Evolutionary conservation across 2,888 invertebrate species (phyloP).

Genomic region (Meandrusa payeni): DNA sequence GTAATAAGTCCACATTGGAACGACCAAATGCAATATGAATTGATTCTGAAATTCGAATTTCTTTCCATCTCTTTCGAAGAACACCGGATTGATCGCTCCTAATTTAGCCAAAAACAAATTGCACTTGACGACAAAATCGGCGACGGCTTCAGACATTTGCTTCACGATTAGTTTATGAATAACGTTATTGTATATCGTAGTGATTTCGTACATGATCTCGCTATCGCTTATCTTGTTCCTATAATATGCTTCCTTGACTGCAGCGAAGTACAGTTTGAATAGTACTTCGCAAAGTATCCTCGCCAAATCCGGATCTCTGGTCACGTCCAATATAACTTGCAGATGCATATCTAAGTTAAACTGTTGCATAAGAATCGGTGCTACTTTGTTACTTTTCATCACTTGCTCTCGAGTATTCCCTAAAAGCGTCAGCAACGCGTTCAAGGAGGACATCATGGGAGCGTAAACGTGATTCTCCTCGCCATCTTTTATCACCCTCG

Average conservation of each 20-base stretch:
- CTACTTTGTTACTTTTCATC: conserved; percentile 22
- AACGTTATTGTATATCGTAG: conserved; percentile 33
- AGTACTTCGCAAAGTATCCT: conserved; percentile 21
- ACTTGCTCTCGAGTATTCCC: neutral
- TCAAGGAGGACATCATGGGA: conserved; percentile 29
- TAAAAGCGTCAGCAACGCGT: conserved; percentile 2
- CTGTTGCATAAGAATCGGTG: conserved; percentile 27
- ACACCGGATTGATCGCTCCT: conserved; percentile 30
- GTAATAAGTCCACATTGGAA: conserved; percentile 34
- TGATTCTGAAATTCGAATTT: conserved; percentile 39
- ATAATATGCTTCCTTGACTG: neutral
- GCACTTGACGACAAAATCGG: conserved; percentile 36
- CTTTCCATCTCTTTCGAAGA: conserved; percentile 40
- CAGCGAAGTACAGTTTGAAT: conserved; percentile 19
- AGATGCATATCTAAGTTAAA: conserved; percentile 22
- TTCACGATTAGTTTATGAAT: conserved; percentile 31
- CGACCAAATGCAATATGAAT: conserved; percentile 34
- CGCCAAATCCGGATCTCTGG: conserved; percentile 19
- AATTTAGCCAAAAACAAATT: conserved; percentile 38
- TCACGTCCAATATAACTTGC: conserved; percentile 16
- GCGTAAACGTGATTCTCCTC: conserved; percentile 8
- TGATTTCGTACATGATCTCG: conserved; percentile 36
- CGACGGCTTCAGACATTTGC: conserved; percentile 31
- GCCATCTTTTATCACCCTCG: conserved; percentile 9
- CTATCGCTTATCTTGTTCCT: conserved; percentile 21